These are phyloP conservation scores for Phodopus roborovskii DNA, from an alignment of 2,113 vertebrate species.

Conservation along the genomic window DNA sequence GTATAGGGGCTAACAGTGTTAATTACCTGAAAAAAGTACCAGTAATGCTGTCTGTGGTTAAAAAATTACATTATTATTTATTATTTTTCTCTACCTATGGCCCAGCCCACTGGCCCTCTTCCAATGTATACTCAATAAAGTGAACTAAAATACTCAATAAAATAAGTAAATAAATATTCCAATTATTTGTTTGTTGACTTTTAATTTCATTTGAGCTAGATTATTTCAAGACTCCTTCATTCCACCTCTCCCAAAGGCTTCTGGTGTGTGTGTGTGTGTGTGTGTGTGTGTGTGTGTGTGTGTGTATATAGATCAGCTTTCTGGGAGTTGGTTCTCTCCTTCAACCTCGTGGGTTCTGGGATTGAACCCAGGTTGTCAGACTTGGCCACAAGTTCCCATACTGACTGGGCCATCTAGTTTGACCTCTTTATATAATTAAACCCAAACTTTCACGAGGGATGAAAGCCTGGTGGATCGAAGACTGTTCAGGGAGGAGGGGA, in stretches of 20 bases:
- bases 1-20: background rate
- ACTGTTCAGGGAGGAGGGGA: background rate
- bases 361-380: background rate
- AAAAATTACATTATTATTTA: background rate
- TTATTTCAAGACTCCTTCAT: background rate
- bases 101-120: background rate
- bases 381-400: background rate
- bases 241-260: background rate
- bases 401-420: background rate
- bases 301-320: background rate
- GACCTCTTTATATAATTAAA: background rate
- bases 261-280: background rate
- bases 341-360: background rate
- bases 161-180: background rate
- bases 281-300: background rate
- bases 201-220: background rate
- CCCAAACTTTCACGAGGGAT: no score
- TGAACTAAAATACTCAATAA: background rate
- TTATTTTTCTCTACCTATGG: background rate
- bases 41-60: background rate
- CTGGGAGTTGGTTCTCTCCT: background rate
- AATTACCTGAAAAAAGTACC: background rate
- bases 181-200: background rate
- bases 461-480: background rate
- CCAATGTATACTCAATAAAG: background rate